Evolutionary conservation across 1,140 invertebrate species (phyloP).

Genomic region (Diorhabda sublineata): DNA sequence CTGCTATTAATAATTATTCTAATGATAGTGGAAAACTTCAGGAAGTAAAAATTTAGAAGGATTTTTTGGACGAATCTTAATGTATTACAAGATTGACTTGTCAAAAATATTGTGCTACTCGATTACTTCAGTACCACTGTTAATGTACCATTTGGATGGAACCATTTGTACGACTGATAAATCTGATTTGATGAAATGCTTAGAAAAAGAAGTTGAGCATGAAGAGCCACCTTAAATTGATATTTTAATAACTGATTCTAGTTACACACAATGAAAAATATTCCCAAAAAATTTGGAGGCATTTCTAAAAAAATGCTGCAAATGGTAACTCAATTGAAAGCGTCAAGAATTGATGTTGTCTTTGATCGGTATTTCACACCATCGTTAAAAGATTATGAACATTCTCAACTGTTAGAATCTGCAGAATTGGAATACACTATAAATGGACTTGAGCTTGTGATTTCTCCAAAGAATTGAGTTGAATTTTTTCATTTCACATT

Average conservation of each 20-base stretch:
- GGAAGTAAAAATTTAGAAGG: neutral
- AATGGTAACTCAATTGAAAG: constrained; percentile 16
- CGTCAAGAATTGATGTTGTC: constrained; percentile 6
- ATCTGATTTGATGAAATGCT: neutral
- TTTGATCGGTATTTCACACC: constrained; percentile 11
- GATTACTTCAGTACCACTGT: constrained; percentile 7
- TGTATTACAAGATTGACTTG: constrained; percentile 6
- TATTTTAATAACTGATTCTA: constrained; percentile 25
- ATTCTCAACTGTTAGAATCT: constrained; percentile 12
- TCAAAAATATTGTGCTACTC: neutral
- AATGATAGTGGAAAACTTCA: neutral
- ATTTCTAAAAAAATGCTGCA: constrained; percentile 17
- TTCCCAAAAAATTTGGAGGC: constrained; percentile 14
- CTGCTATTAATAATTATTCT: neutral
- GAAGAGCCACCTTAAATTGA: constrained; percentile 24
- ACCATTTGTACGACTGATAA: neutral
- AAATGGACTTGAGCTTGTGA: constrained; percentile 19
- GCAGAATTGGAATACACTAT: constrained; percentile 5
- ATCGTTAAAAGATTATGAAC: constrained; percentile 28
- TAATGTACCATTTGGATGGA: constrained; percentile 2
- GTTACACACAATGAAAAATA: constrained; percentile 12
- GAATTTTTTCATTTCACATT: constrained; percentile 20
- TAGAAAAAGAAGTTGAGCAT: too few relatives aligned
- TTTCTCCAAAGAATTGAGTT: constrained; percentile 19
- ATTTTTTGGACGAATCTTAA: constrained; percentile 16